Conservation (phyloP, 2,113 vertebrate genomes). For the Pterophyllum scalare region DNA sequence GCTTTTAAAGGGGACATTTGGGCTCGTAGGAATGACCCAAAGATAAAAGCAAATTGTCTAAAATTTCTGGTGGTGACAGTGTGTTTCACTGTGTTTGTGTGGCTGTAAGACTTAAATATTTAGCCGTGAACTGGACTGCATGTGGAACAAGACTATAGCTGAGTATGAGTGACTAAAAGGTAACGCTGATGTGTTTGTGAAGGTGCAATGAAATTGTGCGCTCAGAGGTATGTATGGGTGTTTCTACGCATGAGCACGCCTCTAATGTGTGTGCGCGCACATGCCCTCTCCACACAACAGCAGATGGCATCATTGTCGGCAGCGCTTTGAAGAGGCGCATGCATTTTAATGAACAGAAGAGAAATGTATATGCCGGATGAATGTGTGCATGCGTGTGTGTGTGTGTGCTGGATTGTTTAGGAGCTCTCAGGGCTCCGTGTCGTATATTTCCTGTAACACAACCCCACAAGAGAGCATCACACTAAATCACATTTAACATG, state of each 20-base stretch:
- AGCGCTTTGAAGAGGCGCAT: slow-evolving; percentile 80
- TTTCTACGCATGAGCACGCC: neutral
- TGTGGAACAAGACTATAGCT: neutral
- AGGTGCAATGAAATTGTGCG: neutral
- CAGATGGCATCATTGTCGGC: slow-evolving; percentile 83
- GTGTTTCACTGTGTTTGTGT: neutral
- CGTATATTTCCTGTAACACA: slow-evolving; percentile 12
- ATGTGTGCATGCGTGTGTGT: slow-evolving; percentile 21
- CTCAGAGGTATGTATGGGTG: neutral
- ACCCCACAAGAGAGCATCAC: neutral
- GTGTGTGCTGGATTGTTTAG: slow-evolving; percentile 10
- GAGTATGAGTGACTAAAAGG: neutral
- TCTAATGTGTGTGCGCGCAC: slow-evolving; percentile 28
- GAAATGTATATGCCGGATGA: slow-evolving; percentile 48
- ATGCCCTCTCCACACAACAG: slow-evolving; percentile 40
- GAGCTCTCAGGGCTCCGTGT: neutral
- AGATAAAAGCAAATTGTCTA: slow-evolving; percentile 65
- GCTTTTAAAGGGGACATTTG: slow-evolving; percentile 64
- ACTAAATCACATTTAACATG: neutral
- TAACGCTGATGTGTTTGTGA: neutral
- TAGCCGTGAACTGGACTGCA: slow-evolving; percentile 12
- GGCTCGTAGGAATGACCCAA: slow-evolving; percentile 56
- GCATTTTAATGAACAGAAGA: slow-evolving; percentile 80
- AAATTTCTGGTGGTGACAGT: slow-evolving; percentile 14
- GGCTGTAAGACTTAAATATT: neutral